These are phyloP conservation scores for Palythoa grandiflora DNA, from an alignment of 92 coral and sea anemone genomes.

Conservation along the genomic window DNA sequence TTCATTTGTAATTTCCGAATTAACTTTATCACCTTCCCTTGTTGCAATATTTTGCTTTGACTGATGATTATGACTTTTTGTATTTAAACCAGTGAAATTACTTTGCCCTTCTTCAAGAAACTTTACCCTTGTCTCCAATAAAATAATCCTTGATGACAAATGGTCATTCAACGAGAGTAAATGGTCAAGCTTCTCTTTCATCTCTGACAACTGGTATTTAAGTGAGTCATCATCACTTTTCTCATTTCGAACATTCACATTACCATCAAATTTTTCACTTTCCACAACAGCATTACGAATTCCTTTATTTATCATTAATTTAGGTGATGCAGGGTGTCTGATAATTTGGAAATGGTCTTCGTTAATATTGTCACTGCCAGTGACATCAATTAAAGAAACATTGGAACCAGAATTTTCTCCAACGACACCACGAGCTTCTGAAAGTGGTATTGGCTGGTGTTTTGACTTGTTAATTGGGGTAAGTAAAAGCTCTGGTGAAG, in stretches of 20 bases:
- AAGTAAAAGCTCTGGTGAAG: conserved; percentile 80
- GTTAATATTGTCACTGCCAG: conserved; percentile 16
- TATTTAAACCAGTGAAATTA: conserved; percentile 37
- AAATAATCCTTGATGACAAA: conserved; percentile 87
- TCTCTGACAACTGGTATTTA: conserved; percentile 51
- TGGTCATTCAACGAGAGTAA: conserved; percentile 78
- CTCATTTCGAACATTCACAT: neutral
- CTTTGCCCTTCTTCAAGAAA: conserved; percentile 77
- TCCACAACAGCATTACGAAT: neutral
- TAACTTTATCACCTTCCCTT: neutral
- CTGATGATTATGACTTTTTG: neutral
- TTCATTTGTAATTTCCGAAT: neutral
- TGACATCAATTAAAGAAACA: conserved; percentile 9
- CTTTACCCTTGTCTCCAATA: conserved; percentile 86
- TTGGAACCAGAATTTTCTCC: conserved; percentile 3
- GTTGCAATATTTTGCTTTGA: neutral
- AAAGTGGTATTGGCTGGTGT: conserved; percentile 64
- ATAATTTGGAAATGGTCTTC: conserved; percentile 18
- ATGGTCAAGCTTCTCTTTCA: conserved; percentile 72
- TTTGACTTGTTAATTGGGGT: conserved; percentile 69
- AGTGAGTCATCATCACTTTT: conserved; percentile 45
- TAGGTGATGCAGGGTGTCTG: conserved; percentile 14
- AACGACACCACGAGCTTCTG: conserved; percentile 39
- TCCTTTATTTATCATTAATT: neutral
- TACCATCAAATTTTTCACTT: conserved; percentile 13